Evolutionary conservation across 2,113 vertebrate species (phyloP), one percentile per base, ranked within the genome.

Genomic region (Hypomesus transpacificus): DNA sequence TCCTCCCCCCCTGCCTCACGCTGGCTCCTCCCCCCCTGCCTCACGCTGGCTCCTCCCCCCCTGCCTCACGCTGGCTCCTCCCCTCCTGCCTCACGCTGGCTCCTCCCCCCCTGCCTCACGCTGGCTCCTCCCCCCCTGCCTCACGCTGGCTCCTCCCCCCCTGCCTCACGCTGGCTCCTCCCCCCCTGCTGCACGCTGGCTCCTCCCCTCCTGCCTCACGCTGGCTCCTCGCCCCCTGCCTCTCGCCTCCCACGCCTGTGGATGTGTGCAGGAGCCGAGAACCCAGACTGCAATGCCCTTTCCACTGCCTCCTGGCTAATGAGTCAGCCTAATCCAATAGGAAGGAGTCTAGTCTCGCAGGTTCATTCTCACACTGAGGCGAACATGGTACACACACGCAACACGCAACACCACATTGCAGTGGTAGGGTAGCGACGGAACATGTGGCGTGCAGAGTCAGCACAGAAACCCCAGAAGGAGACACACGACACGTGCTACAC

Each of bases 321-420:
- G 56, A 51, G 57, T 60, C 68, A 59, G 68, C 34, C 61, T 65
- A 65, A 65, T 65, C 63, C 31, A 50, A 65, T 39, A 65, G 28
- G 34, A 65, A 46, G 34, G 57, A 16, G 24, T 62, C 34, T 54
- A 34, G 46, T 54, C 66, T 28, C 31, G 14, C 50, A 63, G 63
- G 9, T 13, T 22, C 31, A 50, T 22, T 65, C 34, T 65, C 63
- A 39, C 26, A 14, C 3, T 3, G 34, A 20, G 14, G 18, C 18
- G 14, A 50, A 9, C 16, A 18, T 18, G 13, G n/a, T 20, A 65
- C 61, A 31, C 26, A 18, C 31, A 13, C 63, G n/a, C 31, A 50
- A 65, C 63, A 9, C 20, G 34, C 17, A 50, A 65, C 5, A 1
- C 20, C 34, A 50, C n/a, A n/a, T 13, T 1, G 31, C n/a, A 65